Base-by-base conservation (phyloP, 2,113 vertebrate genomes). In the Thamnophis sirtalis region DNA sequence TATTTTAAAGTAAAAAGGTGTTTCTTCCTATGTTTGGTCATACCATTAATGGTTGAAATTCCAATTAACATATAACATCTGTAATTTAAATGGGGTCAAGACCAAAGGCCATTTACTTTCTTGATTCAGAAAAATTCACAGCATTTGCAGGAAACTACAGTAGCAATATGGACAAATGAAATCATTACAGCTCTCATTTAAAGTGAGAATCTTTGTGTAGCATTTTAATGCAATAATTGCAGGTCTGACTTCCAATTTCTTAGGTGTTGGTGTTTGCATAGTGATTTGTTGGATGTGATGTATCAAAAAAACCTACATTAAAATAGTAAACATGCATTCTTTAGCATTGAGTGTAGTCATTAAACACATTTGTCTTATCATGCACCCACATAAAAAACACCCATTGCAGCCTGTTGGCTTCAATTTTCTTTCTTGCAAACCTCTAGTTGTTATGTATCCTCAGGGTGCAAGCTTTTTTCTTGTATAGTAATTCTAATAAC, bases 401-500 rank as follows among this genome's bases (percentile, higher is more conserved):
- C 3, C 33, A 9, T 22, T 50, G 2, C 54, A 86, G 9, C 50
- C 60, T 53, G 9, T 54, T 15, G 22, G n/a, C 13, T 60, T 1
- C 54, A 19, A 3, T 0, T 63, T 13, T 13, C 15, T 19, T 28
- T 48, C 26, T 60, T 56, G 22, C 8, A 87, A 28, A 13, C 15
- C n/a, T 60, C 22, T 22, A 51, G 21, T 54, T 21, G 8, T 28
- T 24, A 28, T 80, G 0, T 60, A 19, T 10, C 26, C 8, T 60
- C 15, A 13, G 3, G 5, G 48, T 90, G 2, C 89, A 43, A 22
- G 51, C 9, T n/a, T 51, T n/a, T 19, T n/a, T 53, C 15, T 48
- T 89, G 9, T n/a, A 11, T 21, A 92, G 60, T 84, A 48, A 93
- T 96, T 95, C 68, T 87, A 33, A 51, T 73, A 89, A 2, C 0